Percentiles rank a stretch among this genome's conserved stretches.
Evolutionary conservation across 2,888 invertebrate genomes (phyloP).

Genomic region (Noctua janthina): DNA sequence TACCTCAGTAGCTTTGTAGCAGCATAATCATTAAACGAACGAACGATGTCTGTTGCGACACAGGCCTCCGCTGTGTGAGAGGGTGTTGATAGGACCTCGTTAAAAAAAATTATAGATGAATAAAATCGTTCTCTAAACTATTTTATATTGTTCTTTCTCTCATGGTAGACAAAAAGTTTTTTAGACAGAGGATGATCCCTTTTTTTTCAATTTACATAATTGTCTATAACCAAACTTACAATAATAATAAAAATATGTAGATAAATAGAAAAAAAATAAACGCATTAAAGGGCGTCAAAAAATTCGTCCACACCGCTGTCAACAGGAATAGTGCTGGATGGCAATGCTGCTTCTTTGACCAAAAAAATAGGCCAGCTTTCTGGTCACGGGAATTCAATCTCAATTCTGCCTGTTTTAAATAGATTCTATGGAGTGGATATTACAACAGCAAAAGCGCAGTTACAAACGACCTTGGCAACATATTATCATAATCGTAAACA

Average conservation of each 20-base stretch:
- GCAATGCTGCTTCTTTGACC: too few relatives aligned
- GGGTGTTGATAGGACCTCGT: neutral
- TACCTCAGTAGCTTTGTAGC: neutral
- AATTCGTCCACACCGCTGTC: too few relatives aligned
- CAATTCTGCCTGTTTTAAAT: neutral
- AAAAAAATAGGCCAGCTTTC: too few relatives aligned
- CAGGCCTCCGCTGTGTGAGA: neutral
- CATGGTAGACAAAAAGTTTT: neutral
- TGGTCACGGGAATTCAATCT: too few relatives aligned
- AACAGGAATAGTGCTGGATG: too few relatives aligned
- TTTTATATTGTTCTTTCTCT: neutral
- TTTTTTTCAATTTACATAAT: neutral
- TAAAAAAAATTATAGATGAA: too few relatives aligned
- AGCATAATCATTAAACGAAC: neutral
- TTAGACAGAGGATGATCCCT: neutral
- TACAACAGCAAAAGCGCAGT: neutral
- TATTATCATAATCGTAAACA: slow-evolving; percentile 31
- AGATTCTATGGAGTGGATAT: neutral
- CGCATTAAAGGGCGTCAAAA: too few relatives aligned
- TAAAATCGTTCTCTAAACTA: too few relatives aligned
- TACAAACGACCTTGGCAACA: slow-evolving; percentile 9
- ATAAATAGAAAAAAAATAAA: too few relatives aligned
- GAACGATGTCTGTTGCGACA: neutral
- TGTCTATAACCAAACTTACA: too few relatives aligned
- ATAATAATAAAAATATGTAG: too few relatives aligned